Evolutionary conservation across 1,140 invertebrate genomes (phyloP), one percentile per base, ranked within the genome.

Genomic region (Heliconius hermathena): DNA sequence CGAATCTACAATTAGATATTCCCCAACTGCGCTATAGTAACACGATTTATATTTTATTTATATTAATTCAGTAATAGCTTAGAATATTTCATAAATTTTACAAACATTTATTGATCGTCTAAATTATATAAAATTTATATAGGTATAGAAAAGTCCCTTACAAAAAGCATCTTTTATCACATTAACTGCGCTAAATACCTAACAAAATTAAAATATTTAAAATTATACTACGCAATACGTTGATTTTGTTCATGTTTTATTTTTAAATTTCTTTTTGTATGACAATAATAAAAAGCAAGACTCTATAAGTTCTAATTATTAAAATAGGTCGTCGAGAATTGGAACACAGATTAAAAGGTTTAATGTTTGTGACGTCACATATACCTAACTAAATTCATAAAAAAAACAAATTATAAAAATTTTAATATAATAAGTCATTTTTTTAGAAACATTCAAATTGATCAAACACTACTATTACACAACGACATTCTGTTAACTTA

Each of bases 131-230:
- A 66, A 66, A 22, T 57, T 22, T 57, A n/a, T 20, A 52, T 52
- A 52, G 16, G 18, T 52, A 52, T 66, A 66, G 5, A 22, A 66
- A 9, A 66, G 26, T 29, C 11, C 26, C 26, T 29, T 66, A 66
- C 60, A 60, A 66, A 66, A 66, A 66, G 60, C 60, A 29, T 66
- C 60, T 66, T 66, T 66, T 66, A 66, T 66, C 60, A 66, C 60
- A 66, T 66, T 26, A 26, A 66, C 60, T 66, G 60, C 60, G 60
- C 60, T 66, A 29, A 29, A 26, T 66, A 22, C 60, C 60, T 66
- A 66, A 60, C 20, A 22, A 26, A 26, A 29, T 66, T 26, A 66
- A 66, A 66, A 26, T 8, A 66, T 29, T 66, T 29, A 66, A 66
- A 26, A 66, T 66, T 29, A 66, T 3, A 66, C 60, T 66, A 66